A percentile compares a stretch with the other conserved stretches of the same genome.
Conservation (phyloP, 2,113 vertebrate species). For the Tupaia chinensis region DNA sequence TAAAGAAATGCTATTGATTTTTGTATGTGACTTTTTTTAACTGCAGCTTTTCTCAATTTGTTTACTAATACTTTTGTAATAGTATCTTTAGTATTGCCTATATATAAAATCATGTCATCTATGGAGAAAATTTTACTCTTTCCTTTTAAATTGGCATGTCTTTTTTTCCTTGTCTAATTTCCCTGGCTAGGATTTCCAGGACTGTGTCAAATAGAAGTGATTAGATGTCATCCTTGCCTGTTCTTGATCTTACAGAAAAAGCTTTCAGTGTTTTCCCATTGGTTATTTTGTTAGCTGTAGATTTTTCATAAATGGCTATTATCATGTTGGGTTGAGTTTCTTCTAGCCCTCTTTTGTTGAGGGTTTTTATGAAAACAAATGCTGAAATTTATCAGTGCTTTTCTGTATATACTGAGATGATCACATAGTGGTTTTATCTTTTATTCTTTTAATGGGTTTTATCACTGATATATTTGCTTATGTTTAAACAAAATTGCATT, state of each 20-base stretch:
- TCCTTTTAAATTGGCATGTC: background rate
- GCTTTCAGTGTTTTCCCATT: background rate
- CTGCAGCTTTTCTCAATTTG: background rate
- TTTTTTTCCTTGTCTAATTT: background rate
- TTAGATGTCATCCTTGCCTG: background rate
- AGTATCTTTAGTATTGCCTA: background rate
- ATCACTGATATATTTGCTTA: background rate
- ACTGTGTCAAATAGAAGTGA: background rate
- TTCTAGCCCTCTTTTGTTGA: background rate
- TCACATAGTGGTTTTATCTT: background rate
- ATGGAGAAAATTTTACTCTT: background rate
- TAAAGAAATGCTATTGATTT: background rate
- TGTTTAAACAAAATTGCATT: background rate
- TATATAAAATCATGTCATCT: background rate
- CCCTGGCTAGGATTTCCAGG: background rate
- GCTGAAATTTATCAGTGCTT: background rate
- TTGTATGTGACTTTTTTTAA: background rate
- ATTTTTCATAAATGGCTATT: background rate
- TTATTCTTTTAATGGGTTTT: background rate
- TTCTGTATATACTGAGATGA: background rate
- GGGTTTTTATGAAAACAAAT: background rate
- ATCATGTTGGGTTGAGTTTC: background rate
- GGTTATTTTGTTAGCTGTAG: background rate
- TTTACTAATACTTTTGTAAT: background rate
- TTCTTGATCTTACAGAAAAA: background rate